phyloP scores from a whole-genome alignment of 2,113 vertebrate genomes.

The Tonatia bakeri region DNA sequence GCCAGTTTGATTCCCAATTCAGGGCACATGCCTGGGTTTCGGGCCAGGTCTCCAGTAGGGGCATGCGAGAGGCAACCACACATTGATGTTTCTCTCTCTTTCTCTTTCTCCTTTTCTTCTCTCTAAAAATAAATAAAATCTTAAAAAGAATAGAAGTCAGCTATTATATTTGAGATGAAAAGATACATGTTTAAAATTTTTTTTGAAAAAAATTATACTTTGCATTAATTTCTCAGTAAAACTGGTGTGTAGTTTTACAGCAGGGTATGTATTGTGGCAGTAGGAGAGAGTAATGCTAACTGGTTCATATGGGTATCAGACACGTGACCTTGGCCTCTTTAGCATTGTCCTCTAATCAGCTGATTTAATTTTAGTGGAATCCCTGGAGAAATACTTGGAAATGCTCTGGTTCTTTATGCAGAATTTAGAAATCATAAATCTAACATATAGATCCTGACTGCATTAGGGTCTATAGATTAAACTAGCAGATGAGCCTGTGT shows the following conservation, averaged over 20 bases:
- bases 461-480: slow-evolving; percentile 28
- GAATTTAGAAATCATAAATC: slow-evolving; percentile 53
- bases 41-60: too few relatives aligned
- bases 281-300: background rate
- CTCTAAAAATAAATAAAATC: too few relatives aligned
- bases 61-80: too few relatives aligned
- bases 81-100: too few relatives aligned
- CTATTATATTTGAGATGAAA: background rate
- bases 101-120: too few relatives aligned
- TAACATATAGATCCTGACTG: slow-evolving; percentile 27
- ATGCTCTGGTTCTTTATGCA: slow-evolving; percentile 59
- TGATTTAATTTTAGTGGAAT: slow-evolving; percentile 65
- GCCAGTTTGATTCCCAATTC: too few relatives aligned
- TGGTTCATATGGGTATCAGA: slow-evolving; percentile 1
- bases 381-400: slow-evolving; percentile 51
- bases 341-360: slow-evolving; percentile 35
- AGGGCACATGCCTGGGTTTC: too few relatives aligned
- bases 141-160: background rate
- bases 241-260: background rate
- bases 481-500: background rate
- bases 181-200: background rate
- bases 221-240: slow-evolving; percentile 18
- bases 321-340: slow-evolving; percentile 63
- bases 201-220: background rate
- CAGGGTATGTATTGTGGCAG: background rate